phyloP scores from a whole-genome alignment of 2,888 invertebrate species.

The Ferrisia virgata region DNA sequence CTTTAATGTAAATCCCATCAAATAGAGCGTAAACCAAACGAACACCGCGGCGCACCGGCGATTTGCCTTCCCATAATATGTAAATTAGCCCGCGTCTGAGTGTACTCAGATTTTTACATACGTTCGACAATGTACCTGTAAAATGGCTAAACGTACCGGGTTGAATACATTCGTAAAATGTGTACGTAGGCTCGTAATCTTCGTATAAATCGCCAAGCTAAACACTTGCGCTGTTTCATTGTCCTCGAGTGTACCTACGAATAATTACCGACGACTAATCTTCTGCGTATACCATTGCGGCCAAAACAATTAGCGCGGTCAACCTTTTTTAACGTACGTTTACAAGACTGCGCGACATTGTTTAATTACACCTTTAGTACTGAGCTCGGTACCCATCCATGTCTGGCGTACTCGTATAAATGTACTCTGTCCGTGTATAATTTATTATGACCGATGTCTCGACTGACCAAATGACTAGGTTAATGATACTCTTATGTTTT shows the following conservation, averaged over 20 bases:
- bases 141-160: no score
- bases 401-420: no score
- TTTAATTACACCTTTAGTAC: background rate
- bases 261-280: background rate
- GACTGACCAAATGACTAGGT: background rate
- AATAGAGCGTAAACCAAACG: slow-evolving; percentile 25
- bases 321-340: background rate
- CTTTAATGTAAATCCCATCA: background rate
- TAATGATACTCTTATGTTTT: background rate
- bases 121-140: background rate
- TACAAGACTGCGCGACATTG: background rate
- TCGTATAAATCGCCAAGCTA: no score
- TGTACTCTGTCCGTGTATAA: background rate
- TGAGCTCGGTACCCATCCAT: background rate
- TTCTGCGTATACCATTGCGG: background rate
- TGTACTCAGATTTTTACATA: no score
- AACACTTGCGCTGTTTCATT: background rate
- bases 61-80: slow-evolving; percentile 2
- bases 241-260: background rate
- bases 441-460: background rate
- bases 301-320: background rate
- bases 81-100: background rate
- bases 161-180: no score
- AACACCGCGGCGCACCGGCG: background rate
- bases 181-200: no score